phyloP scores from a whole-genome alignment of 2,888 invertebrate species.

The Catonia carolina region DNA sequence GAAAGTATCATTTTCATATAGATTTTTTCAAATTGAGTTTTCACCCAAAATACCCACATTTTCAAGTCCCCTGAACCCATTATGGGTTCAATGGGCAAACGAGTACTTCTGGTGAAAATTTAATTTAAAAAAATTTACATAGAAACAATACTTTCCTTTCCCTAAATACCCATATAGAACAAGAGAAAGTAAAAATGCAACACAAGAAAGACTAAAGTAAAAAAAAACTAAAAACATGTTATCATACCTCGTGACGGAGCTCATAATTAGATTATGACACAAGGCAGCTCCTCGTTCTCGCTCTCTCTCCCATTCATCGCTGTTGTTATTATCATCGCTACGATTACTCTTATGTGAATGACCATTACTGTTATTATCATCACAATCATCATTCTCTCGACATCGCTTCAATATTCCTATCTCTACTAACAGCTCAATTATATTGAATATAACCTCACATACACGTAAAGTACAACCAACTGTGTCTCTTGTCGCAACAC shows the following conservation, averaged over 20 bases:
- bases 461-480: conserved; percentile 79
- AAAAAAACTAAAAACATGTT: no score
- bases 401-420: conserved; percentile 47
- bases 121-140: no score
- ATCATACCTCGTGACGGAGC: conserved; percentile 30
- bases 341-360: not conserved
- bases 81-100: no score
- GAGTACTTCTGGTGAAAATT: no score
- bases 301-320: not conserved
- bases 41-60: no score
- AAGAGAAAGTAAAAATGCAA: no score
- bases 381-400: conserved; percentile 5
- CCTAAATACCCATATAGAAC: no score
- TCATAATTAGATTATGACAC: conserved; percentile 25
- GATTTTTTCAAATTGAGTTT: no score
- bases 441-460: conserved; percentile 86
- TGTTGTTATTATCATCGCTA: not conserved
- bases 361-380: not conserved
- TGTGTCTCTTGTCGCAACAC: conserved; percentile 76
- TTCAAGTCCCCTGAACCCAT: no score
- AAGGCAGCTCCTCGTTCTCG: conserved; percentile 5
- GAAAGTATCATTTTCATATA: no score
- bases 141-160: no score
- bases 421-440: conserved; percentile 86
- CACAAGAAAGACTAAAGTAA: no score